Base-by-base conservation (phyloP, 2,113 vertebrate genomes). In the Promerops cafer region DNA sequence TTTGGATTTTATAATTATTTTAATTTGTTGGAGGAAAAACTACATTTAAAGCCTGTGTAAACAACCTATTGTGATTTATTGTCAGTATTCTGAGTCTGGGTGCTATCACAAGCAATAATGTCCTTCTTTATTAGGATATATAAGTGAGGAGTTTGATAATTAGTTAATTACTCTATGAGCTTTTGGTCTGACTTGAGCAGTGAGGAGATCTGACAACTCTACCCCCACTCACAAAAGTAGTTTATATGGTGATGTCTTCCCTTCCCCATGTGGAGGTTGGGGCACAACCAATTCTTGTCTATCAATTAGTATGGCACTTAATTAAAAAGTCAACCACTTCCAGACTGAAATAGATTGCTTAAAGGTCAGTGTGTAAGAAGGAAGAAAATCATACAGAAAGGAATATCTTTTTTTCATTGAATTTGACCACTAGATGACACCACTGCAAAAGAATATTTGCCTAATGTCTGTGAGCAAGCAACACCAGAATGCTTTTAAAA, bases 371-470 rank as follows among this genome's bases (percentile, higher is more conserved):
- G 6, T 50, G 16, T 77, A 74, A 59, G 79, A 82, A 71, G 33
- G 53, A 66, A 78, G 35, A 83, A 83, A 88, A 53, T 31, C 1
- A 23, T 63, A 10, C 7, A 35, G 35, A 90, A 84, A 59, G 5
- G 4, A 45, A 1, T 71, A 27, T 33, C 1, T 50, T 53, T 79
- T 89, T 82, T 89, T 76, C 23, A 7, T 85, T 77, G 20, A 54
- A 35, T 90, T 76, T 90, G 93, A 74, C 94, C 91, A 96, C 94
- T 96, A 97, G 96, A 95, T 97, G 94, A 96, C 87, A 94, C 92
- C 71, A 83, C 82, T 86, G 60, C 52, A 44, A 40, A 95, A 77
- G 45, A 77, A 42, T 80, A 80, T 54, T 83, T 77, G 49, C 20
- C 37, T 65, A 9, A 33, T 61, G 11, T 39, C 75, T 91, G 20